Percentiles rank a stretch among this genome's conserved stretches.
phyloP scores from a whole-genome alignment of 2,797 vertebrate genomes.

The Siniperca undulata region DNA sequence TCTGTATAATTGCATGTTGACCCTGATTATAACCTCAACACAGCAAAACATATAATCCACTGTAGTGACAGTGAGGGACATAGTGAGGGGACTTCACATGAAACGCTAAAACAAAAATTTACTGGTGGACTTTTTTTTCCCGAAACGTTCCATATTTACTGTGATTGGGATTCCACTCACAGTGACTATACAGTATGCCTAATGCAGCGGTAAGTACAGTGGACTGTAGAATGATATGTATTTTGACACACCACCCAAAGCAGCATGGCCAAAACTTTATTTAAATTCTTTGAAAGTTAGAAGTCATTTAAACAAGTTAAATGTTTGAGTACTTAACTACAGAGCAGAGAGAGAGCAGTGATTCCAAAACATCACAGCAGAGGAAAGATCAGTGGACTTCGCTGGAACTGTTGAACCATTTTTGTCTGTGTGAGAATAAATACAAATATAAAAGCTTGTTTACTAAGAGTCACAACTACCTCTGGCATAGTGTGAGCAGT shows the following conservation, averaged over 20 bases:
- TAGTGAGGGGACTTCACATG: background rate
- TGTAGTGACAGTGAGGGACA: conserved; percentile 12
- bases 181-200: background rate
- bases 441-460: conserved; percentile 60
- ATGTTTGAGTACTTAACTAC: background rate
- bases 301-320: background rate
- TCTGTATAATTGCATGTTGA: conserved; percentile 33
- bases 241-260: too few relatives aligned
- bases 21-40: conserved; percentile 21
- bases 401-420: conserved; percentile 24
- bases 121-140: conserved; percentile 20
- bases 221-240: background rate
- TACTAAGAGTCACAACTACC: conserved; percentile 50
- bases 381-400: conserved; percentile 49
- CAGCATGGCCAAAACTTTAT: too few relatives aligned
- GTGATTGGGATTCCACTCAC: conserved; percentile 20
- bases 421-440: conserved; percentile 39
- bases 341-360: background rate
- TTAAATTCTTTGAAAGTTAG: background rate
- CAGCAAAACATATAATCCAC: conserved; percentile 16
- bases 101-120: conserved; percentile 39
- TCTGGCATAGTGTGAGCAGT: conserved; percentile 21
- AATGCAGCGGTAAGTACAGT: conserved; percentile 3
- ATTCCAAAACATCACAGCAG: conserved; percentile 40
- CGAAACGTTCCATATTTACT: conserved; percentile 27